Percentiles rank a stretch among this genome's conserved stretches.
phyloP scores from a whole-genome alignment of 2,888 invertebrate species.

The Thymelicus lineola region DNA sequence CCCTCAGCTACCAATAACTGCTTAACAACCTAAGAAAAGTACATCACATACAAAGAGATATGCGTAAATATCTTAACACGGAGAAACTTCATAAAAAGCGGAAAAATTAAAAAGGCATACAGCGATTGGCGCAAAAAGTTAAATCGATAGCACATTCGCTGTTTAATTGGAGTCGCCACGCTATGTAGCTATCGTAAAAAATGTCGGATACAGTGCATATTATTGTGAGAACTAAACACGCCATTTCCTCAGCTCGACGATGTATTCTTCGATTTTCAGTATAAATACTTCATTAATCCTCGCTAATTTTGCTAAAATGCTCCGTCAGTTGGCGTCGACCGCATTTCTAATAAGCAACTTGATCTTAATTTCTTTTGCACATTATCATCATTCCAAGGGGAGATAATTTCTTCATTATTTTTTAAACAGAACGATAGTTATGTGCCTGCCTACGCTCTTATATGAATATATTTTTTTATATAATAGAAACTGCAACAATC shows the following conservation, averaged over 20 bases:
- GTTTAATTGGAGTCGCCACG: conserved; percentile 25
- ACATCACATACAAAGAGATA: neutral
- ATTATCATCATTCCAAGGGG: too few species aligned
- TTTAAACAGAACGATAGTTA: too few species aligned
- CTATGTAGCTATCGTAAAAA: neutral
- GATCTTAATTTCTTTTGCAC: too few species aligned
- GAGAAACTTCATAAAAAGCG: conserved; percentile 15
- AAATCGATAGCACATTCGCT: conserved; percentile 18
- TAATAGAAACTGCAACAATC: too few species aligned
- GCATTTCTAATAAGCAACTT: neutral
- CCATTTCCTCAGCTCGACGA: conserved; percentile 9
- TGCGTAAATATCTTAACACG: conserved; percentile 9
- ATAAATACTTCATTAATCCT: conserved; percentile 20
- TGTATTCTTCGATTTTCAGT: conserved; percentile 13
- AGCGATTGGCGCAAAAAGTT: conserved; percentile 21
- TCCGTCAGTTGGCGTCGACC: neutral
- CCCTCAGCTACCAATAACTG: too few species aligned
- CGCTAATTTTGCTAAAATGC: conserved; percentile 15
- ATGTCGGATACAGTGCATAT: neutral
- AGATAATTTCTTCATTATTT: too few species aligned
- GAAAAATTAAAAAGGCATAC: conserved; percentile 16
- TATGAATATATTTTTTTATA: too few species aligned
- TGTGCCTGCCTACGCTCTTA: too few species aligned
- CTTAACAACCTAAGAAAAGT: neutral
- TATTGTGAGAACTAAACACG: conserved; percentile 4